Evolutionary conservation across 2,888 invertebrate species (phyloP).

Genomic region (Aleiodes alternator): DNA sequence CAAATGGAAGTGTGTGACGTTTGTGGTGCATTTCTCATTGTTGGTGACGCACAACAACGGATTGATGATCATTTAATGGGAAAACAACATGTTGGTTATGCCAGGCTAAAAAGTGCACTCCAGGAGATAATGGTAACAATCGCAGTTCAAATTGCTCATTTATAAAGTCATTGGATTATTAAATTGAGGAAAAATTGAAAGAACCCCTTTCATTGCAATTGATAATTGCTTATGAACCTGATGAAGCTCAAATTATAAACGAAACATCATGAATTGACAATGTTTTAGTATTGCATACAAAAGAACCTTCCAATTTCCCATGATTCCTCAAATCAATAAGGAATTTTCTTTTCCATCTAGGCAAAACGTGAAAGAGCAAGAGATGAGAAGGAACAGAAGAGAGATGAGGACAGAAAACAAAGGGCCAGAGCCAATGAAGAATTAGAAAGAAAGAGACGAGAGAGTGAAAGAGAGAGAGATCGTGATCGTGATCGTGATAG

Average conservation of each 20-base stretch:
- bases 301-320: no score
- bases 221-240: no score
- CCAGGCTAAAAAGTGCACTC: slow-evolving; percentile 78
- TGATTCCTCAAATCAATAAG: background rate
- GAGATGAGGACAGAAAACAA: slow-evolving; percentile 77
- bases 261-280: no score
- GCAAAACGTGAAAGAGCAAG: slow-evolving; percentile 76
- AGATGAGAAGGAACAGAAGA: slow-evolving; percentile 77
- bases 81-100: slow-evolving; percentile 97
- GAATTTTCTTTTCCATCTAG: slow-evolving; percentile 58
- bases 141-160: slow-evolving; percentile 37
- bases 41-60: slow-evolving; percentile 98
- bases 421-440: slow-evolving; percentile 72
- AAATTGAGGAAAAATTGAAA: no score
- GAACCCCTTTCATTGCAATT: no score
- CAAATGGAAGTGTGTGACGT: slow-evolving; percentile 99
- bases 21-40: slow-evolving; percentile 99
- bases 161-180: background rate
- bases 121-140: slow-evolving; percentile 77
- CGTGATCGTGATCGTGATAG: slow-evolving; percentile 65
- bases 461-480: slow-evolving; percentile 64
- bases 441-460: slow-evolving; percentile 67
- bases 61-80: slow-evolving; percentile 99
- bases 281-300: no score
- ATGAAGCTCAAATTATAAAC: no score